phyloP scores from a whole-genome alignment of 2,113 vertebrate species.

The Porphyrio hochstetteri region DNA sequence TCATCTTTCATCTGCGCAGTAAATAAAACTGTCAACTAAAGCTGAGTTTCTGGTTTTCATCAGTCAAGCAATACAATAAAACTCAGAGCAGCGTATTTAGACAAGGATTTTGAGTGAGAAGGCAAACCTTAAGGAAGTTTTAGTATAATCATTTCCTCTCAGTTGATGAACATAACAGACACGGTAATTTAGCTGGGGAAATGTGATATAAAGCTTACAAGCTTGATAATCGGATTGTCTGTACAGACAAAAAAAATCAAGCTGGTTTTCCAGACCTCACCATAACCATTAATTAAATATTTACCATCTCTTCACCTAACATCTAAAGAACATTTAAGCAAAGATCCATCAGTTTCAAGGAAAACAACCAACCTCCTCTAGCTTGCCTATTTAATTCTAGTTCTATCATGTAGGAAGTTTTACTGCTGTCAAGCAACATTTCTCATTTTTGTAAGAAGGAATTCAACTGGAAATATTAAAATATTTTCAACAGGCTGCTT shows the following conservation, averaged over 20 bases:
- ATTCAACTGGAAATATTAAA: slow-evolving; percentile 40
- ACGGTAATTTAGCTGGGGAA: background rate
- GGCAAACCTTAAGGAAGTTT: slow-evolving; percentile 4
- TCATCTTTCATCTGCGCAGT: slow-evolving; percentile 24
- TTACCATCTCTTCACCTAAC: background rate
- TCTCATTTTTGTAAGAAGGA: background rate
- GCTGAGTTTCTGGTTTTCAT: slow-evolving; percentile 18
- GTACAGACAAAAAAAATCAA: slow-evolving; percentile 29
- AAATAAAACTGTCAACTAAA: slow-evolving; percentile 33
- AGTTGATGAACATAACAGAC: background rate
- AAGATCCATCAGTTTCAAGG: background rate
- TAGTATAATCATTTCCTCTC: slow-evolving; percentile 4
- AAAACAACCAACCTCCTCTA: background rate
- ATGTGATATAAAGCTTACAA: slow-evolving; percentile 5
- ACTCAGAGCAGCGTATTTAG: background rate
- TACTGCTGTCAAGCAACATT: slow-evolving; percentile 17
- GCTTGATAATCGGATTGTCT: background rate
- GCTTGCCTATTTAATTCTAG: background rate
- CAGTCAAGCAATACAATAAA: slow-evolving; percentile 21
- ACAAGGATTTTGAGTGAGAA: background rate
- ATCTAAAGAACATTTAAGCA: background rate
- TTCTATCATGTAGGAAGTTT: background rate
- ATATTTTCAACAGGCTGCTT: slow-evolving; percentile 15
- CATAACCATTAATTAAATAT: slow-evolving; percentile 6
- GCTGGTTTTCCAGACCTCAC: background rate